Percentiles rank a stretch among this genome's conserved stretches.
Conservation (phyloP, 1,140 invertebrate genomes). For the Drosophila persimilis region DNA sequence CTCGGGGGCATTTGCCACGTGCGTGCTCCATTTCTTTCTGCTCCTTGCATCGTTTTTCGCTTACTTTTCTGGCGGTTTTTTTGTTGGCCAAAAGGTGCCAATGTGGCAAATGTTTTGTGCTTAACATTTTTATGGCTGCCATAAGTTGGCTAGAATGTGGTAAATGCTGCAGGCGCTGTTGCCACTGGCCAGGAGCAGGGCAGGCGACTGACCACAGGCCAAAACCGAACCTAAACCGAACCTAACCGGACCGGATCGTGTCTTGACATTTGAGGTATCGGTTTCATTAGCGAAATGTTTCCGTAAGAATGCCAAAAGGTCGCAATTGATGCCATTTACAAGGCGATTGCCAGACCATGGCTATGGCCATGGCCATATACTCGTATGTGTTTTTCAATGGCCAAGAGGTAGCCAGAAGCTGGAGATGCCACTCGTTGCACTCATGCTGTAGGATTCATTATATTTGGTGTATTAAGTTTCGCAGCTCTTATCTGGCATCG, state of each 20-base stretch:
- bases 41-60: slow-evolving; percentile 3
- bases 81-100: slow-evolving; percentile 67
- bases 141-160: slow-evolving; percentile 71
- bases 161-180: slow-evolving; percentile 41
- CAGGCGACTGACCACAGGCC: slow-evolving; percentile 38
- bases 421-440: slow-evolving; percentile 1
- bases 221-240: slow-evolving; percentile 27
- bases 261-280: slow-evolving; percentile 77
- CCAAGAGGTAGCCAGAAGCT: slow-evolving; percentile 14
- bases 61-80: neutral
- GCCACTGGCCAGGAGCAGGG: slow-evolving; percentile 47
- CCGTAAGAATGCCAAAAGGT: slow-evolving; percentile 78
- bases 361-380: slow-evolving; percentile 9
- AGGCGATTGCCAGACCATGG: slow-evolving; percentile 53
- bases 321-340: slow-evolving; percentile 79
- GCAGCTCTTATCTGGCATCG: slow-evolving; percentile 58
- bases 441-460: slow-evolving; percentile 40
- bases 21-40: slow-evolving; percentile 68
- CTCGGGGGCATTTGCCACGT: slow-evolving; percentile 54
- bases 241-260: slow-evolving; percentile 28
- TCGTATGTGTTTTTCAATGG: slow-evolving; percentile 21
- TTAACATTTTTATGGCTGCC: slow-evolving; percentile 76
- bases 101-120: slow-evolving; percentile 78
- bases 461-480: slow-evolving; percentile 68
- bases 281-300: slow-evolving; percentile 81